phyloP scores from a whole-genome alignment of 2,797 vertebrate genomes.

The Paratrypauchen microcephalus region DNA sequence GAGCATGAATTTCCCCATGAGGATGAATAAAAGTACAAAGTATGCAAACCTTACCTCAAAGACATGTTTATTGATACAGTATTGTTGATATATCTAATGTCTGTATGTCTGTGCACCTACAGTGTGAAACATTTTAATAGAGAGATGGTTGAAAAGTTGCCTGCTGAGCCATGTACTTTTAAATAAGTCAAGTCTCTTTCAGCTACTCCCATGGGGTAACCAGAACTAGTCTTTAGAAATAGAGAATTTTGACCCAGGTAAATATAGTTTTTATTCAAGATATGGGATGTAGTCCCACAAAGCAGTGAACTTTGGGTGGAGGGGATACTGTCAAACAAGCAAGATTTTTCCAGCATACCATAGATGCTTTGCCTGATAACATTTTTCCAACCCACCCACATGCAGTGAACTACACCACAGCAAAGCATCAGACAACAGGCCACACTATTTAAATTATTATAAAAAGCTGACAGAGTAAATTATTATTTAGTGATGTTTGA shows the following conservation, averaged over 20 bases:
- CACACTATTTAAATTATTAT: not conserved
- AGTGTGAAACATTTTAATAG: no score
- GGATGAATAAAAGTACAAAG: not conserved
- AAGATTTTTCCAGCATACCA: slow-evolving; percentile 12
- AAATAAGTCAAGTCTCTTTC: not conserved
- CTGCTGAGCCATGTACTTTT: not conserved
- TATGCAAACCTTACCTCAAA: not conserved
- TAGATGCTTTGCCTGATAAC: slow-evolving; percentile 12
- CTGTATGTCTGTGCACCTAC: not conserved
- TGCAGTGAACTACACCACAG: slow-evolving; percentile 20
- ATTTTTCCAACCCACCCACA: slow-evolving; percentile 13
- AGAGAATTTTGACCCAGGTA: not conserved
- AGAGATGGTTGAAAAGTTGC: no score
- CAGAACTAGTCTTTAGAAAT: not conserved
- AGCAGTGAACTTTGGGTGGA: not conserved
- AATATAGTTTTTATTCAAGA: no score
- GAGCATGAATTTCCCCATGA: no score
- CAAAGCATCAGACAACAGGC: not conserved
- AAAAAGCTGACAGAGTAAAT: not conserved
- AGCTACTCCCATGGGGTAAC: not conserved
- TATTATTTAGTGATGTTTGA: no score
- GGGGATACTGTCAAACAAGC: not conserved
- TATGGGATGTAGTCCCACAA: not conserved
- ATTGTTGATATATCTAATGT: not conserved
- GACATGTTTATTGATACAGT: not conserved